These are phyloP conservation scores for Peromyscus californicus DNA, from an alignment of 2,113 vertebrate genomes.

Conservation along the genomic window DNA sequence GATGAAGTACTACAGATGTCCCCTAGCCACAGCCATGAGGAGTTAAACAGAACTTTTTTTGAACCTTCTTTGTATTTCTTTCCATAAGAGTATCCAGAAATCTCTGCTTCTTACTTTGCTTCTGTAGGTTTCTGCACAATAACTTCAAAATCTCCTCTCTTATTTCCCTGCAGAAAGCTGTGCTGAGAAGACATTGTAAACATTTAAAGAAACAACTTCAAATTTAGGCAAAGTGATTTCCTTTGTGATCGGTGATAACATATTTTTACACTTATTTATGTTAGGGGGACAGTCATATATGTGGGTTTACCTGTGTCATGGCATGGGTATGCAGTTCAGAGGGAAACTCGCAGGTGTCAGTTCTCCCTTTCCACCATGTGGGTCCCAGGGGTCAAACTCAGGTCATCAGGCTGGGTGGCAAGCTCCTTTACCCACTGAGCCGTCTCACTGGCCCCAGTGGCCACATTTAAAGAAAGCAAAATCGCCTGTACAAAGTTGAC, in stretches of 20 bases:
- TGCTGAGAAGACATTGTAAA: conserved; percentile 59
- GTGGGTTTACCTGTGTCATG: too few relatives aligned
- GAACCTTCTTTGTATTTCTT: conserved; percentile 16
- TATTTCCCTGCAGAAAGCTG: conserved; percentile 19
- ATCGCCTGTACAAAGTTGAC: not conserved
- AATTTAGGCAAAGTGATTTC: not conserved
- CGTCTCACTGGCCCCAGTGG: not conserved
- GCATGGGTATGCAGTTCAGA: not conserved
- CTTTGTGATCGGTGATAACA: not conserved
- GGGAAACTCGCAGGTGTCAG: too few relatives aligned
- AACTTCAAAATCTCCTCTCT: conserved; percentile 66
- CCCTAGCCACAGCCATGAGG: not conserved
- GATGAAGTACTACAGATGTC: not conserved
- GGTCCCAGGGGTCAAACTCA: not conserved
- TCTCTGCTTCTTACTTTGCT: conserved; percentile 53
- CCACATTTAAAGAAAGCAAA: not conserved
- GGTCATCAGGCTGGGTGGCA: too few relatives aligned
- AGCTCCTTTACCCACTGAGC: not conserved
- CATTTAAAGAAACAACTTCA: not conserved
- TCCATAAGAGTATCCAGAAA: not conserved
- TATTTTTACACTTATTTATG: not conserved
- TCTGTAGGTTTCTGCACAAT: conserved; percentile 60
- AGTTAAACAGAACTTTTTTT: conserved; percentile 61
- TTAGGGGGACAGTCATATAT: too few relatives aligned
- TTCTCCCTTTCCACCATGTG: not conserved